Conservation (phyloP, 2,797 vertebrate species). For the Merluccius polli region DNA sequence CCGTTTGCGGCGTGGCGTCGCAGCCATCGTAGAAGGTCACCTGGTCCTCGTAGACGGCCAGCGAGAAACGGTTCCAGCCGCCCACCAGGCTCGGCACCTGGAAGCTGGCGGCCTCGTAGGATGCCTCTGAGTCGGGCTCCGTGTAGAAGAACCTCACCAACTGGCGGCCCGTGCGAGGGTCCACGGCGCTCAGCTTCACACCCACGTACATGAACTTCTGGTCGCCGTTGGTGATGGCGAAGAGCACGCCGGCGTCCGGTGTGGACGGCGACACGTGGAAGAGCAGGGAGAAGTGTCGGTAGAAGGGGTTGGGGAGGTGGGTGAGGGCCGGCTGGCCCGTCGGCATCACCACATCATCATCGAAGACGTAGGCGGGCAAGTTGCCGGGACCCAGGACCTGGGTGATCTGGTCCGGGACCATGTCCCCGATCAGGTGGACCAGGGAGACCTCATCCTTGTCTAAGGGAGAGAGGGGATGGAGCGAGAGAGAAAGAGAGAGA, state of each 20-base stretch:
- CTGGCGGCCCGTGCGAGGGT: constrained; percentile 59
- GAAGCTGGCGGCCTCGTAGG: constrained; percentile 77
- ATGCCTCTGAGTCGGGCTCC: constrained; percentile 70
- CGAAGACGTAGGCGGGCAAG: constrained; percentile 46
- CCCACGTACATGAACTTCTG: constrained; percentile 81
- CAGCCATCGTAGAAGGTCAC: constrained; percentile 82
- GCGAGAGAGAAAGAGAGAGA: constrained; percentile 4
- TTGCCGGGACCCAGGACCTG: constrained; percentile 64
- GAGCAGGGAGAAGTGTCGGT: constrained; percentile 84
- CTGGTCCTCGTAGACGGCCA: constrained; percentile 75
- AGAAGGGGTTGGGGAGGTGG: constrained; percentile 80
- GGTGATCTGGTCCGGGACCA: constrained; percentile 62
- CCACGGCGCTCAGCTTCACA: constrained; percentile 78
- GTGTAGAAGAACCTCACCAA: constrained; percentile 85
- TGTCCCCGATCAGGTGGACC: constrained; percentile 82
- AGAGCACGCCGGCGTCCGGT: constrained; percentile 71
- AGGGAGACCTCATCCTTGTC: constrained; percentile 75
- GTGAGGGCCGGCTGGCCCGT: constrained; percentile 74
- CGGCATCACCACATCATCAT: constrained; percentile 59
- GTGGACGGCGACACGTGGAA: constrained; percentile 79
- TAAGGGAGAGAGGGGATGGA: constrained; percentile 26
- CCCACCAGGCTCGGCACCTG: constrained; percentile 69
- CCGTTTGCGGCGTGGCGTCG: constrained; percentile 59
- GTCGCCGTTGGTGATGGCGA: constrained; percentile 77
- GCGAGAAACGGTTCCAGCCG: constrained; percentile 79